Percentiles rank a stretch among this genome's conserved stretches.
phyloP scores from a whole-genome alignment of 1,140 invertebrate species.

The Brachionus calyciflorus region DNA sequence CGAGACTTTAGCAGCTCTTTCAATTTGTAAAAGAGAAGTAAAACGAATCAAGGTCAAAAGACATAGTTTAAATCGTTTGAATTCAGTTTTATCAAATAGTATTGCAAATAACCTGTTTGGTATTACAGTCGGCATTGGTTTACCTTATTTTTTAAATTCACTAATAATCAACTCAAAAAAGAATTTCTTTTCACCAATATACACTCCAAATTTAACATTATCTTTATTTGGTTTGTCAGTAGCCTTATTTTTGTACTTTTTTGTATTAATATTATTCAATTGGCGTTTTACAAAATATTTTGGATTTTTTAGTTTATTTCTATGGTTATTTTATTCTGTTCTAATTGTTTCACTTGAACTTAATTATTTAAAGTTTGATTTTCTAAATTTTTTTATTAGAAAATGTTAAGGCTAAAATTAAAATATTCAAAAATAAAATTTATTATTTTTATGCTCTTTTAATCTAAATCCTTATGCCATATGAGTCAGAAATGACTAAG shows the following conservation, averaged over 20 bases:
- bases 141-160: constrained; percentile 32
- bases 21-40: constrained; percentile 8
- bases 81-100: constrained; percentile 21
- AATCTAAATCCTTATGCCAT: too few species aligned
- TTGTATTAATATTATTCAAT: background rate
- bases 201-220: background rate
- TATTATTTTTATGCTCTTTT: too few species aligned
- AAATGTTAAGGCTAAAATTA: background rate
- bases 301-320: background rate
- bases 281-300: constrained; percentile 8
- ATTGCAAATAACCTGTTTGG: constrained; percentile 21
- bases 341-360: background rate
- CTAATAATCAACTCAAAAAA: background rate
- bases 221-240: background rate
- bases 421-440: too few species aligned
- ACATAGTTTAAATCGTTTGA: background rate
- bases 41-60: background rate
- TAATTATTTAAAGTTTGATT: background rate
- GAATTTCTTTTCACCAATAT: background rate
- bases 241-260: background rate
- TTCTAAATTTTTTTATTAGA: constrained; percentile 22
- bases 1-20: constrained; percentile 4
- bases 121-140: background rate
- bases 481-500: too few species aligned
- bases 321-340: constrained; percentile 5